Evolutionary conservation across 2,113 vertebrate genomes (phyloP).

Genomic region (Cariama cristata): DNA sequence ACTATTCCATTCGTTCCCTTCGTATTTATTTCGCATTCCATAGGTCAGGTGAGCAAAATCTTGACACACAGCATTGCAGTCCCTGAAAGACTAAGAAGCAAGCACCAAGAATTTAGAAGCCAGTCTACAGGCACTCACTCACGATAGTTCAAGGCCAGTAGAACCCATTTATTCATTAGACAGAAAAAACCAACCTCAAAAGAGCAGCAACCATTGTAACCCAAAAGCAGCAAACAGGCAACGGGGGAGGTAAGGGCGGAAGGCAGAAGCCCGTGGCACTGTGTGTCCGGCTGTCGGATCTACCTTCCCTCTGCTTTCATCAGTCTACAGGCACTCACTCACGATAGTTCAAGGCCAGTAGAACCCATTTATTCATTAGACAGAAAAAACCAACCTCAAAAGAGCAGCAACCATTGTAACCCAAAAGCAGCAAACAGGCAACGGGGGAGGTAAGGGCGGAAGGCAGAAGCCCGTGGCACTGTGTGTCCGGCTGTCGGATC

Average conservation of each 20-base stretch:
- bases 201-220: not conserved
- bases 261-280: not conserved
- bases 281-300: accelerated
- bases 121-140: accelerated
- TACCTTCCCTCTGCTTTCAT: not conserved
- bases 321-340: too few relatives aligned
- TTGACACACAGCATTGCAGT: not conserved
- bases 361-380: not conserved
- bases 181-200: not conserved
- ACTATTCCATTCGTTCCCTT: not conserved
- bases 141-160: accelerated
- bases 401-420: not conserved
- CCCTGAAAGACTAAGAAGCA: not conserved
- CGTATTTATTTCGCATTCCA: not conserved
- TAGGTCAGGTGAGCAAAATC: not conserved
- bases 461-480: not conserved
- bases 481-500: accelerated
- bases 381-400: not conserved
- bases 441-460: accelerated
- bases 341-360: accelerated
- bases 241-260: accelerated
- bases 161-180: not conserved
- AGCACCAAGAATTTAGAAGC: not conserved
- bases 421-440: not conserved
- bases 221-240: not conserved